Evolutionary conservation across 2,797 vertebrate genomes (phyloP), one percentile per base, ranked within the genome.

Genomic region (Falco concolor): DNA sequence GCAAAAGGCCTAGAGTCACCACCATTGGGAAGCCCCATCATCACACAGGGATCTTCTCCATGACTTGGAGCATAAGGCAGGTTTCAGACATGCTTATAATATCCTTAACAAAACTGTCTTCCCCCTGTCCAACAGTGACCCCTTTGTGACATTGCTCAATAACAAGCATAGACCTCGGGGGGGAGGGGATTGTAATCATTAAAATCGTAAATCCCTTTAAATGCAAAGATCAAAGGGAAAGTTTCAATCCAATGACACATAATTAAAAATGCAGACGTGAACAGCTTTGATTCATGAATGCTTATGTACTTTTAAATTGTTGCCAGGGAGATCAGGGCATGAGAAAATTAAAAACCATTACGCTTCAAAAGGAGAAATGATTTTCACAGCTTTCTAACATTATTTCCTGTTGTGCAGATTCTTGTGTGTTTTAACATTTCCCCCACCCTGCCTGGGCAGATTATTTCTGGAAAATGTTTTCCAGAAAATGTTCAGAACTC

Each of bases 291-390:
- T 98, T 98, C 97, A 94, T 79, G 94, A 97, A 97, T 94, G 94
- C 96, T 96, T 97, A 85, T 95, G 95, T 90, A 95, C 94, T 97
- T 97, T 96, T 97, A 96, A 98, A 97, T 97, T 97, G 97, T 97
- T 98, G 97, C 97, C 97, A 97, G 94, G 97, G 97, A 98, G 97
- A 98, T 97, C 97, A 95, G 97, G 97, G 96, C 95, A 97, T 89
- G 92, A 97, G 97, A 97, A 98, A 98, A 98, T 97, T 95, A 98
- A 98, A 98, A 97, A 85, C 96, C 95, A 97, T 94, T 96, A 96
- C 1, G 64, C 96, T 96, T 98, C 96, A 97, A 97, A 98, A 98
- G 97, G 93, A 97, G 94, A 97, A 97, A 97, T 85, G 92, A 96
- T 96, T 97, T 96, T 97, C 97, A 97, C 97, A 98, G 97, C 95